Conservation (phyloP, 2,888 invertebrate genomes). For the Eutolmus rufibarbis region DNA sequence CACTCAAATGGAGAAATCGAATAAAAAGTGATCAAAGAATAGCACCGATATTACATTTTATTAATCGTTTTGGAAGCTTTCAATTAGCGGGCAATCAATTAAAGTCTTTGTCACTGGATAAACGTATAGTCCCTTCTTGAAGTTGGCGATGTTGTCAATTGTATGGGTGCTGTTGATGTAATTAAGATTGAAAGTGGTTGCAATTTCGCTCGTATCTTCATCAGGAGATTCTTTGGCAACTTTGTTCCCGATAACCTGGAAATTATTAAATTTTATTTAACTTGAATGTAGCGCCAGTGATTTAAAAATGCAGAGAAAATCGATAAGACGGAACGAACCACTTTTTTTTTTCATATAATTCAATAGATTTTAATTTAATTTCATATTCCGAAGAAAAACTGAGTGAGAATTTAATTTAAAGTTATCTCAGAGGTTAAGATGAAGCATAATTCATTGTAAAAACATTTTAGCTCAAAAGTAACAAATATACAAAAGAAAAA, state of each 20-base stretch:
- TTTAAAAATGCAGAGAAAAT: too few relatives aligned
- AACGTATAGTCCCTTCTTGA: slow-evolving; percentile 56
- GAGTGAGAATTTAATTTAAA: too few relatives aligned
- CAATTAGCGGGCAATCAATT: slow-evolving; percentile 45
- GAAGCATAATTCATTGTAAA: too few relatives aligned
- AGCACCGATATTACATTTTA: slow-evolving; percentile 7
- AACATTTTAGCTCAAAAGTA: too few relatives aligned
- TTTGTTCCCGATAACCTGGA: slow-evolving; percentile 44
- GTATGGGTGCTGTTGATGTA: slow-evolving; percentile 52
- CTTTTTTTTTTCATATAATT: too few relatives aligned
- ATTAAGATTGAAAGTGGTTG: neutral
- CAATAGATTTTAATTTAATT: too few relatives aligned
- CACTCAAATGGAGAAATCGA: slow-evolving; percentile 52
- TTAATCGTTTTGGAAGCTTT: neutral
- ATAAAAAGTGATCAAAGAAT: slow-evolving; percentile 33
- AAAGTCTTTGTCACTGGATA: slow-evolving; percentile 55
- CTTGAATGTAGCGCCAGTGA: too few relatives aligned
- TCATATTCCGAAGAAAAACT: too few relatives aligned
- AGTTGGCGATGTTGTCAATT: slow-evolving; percentile 56
- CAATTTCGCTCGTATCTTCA: neutral
- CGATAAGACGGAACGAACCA: too few relatives aligned
- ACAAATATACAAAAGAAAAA: too few relatives aligned
- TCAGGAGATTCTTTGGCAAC: neutral
- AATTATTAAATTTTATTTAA: neutral
- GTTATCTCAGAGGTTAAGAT: too few relatives aligned